Evolutionary conservation across 2,113 vertebrate species (phyloP), one percentile per base, ranked within the genome.

Genomic region (Corapipo altera): DNA sequence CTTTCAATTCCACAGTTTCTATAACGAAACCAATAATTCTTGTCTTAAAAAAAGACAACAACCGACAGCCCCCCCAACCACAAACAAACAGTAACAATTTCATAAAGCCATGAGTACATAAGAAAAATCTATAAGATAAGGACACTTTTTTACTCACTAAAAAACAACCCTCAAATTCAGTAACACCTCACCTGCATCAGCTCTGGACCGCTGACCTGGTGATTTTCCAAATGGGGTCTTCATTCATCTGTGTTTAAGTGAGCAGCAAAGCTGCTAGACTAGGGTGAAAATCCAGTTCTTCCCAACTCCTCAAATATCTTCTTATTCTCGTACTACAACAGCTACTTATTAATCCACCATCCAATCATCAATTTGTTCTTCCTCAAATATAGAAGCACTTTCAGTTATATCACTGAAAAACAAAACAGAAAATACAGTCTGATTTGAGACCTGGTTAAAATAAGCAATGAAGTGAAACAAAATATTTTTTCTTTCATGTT

Each of bases 151-250:
- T 59, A 81, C 65, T 44, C 54, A 65, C 27, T 74, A 32, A 87
- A 90, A 84, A 84, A 10, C 35, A 62, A 78, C 54, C 9, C 17
- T 35, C 41, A 92, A 89, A 92, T 92, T 91, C 51, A 73, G 32
- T 85, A 84, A 58, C 33, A 75, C 37, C 92, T 89, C 61, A 96
- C 99, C 99, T 99, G 99, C 98, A 99, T 99, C 99, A 98, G 99
- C 99, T 98, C 99, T 98, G 98, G 99, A 98, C 98, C 99, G 98
- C 98, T 98, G 99, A 98, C 98, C 99, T 93, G 99, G 97, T 94
- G 98, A 98, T 98, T 99, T 99, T 98, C 98, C 99, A 98, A 99
- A 99, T 97, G 99, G 99, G 98, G 99, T 99, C 99, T 99, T 99
- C 99, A 99, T 99, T 99, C 99, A 99, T 99, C 99, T 98, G 99